These are phyloP conservation scores for Marmota flaviventris DNA, from an alignment of 2,113 vertebrate genomes.

Conservation along the genomic window DNA sequence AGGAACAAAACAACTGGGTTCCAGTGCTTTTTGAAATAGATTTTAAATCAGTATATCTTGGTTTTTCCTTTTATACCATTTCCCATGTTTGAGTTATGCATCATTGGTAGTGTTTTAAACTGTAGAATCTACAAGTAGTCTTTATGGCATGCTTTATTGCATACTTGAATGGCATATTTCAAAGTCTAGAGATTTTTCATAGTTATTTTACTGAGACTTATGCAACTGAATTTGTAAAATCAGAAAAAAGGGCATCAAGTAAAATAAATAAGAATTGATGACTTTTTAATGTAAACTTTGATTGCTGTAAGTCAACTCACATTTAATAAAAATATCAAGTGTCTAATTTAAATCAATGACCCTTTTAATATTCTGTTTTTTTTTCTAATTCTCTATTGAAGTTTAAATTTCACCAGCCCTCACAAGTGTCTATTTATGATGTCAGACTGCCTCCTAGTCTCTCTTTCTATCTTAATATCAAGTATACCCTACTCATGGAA, in stretches of 20 bases:
- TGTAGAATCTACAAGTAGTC: slow-evolving; percentile 5
- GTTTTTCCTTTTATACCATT: slow-evolving; percentile 22
- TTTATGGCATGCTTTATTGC: slow-evolving; percentile 58
- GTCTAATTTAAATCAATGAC: slow-evolving; percentile 52
- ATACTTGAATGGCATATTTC: slow-evolving; percentile 54
- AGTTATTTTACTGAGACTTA: slow-evolving; percentile 66
- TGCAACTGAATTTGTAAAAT: slow-evolving; percentile 46
- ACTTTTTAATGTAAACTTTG: slow-evolving; percentile 57
- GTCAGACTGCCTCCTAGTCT: background rate
- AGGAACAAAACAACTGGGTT: background rate
- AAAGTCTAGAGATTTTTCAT: slow-evolving; percentile 58
- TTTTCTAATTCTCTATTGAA: background rate
- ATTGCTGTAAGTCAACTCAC: slow-evolving; percentile 50
- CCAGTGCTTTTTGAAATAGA: slow-evolving; percentile 1
- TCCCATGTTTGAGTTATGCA: slow-evolving; percentile 15
- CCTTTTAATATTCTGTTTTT: background rate
- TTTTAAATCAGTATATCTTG: slow-evolving; percentile 5
- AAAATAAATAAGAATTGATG: slow-evolving; percentile 10
- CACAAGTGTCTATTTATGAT: background rate
- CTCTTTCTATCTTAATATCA: background rate
- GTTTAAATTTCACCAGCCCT: slow-evolving; percentile 26
- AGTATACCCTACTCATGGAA: background rate
- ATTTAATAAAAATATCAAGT: background rate
- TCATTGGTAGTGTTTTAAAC: slow-evolving; percentile 40
- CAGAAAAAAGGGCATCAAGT: background rate